Base-by-base conservation (phyloP, 92 coral and sea anemone genomes). In the Isaurus tuberculatus region DNA sequence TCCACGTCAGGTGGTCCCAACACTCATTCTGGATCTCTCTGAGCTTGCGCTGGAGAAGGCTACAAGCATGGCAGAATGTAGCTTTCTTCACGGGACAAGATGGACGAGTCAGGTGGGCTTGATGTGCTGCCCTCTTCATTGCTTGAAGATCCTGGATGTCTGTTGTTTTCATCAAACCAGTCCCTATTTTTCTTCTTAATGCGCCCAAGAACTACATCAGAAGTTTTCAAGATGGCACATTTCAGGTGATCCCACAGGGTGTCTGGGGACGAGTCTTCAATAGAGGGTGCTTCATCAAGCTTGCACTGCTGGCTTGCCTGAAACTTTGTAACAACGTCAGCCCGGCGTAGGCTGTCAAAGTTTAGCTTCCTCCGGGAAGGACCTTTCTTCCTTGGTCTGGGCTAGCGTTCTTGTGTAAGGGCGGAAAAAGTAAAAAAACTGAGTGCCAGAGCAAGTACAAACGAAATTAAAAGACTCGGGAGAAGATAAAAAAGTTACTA, bases 141-240 rank as follows among this genome's bases (percentile, higher is more conserved):
- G 77, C 77, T 15, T 30, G 77, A 15, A 71, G 29, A 3, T 71
- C 77, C 57, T 71, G 77, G 43, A 71, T 71, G 46, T 71, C 77
- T 70, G 46, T 40, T 2, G 46, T 2, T 40, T 40, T 70, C 5
- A 11, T 70, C 77, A 20, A 20, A 40, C 46, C 46, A 40, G 46
- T 40, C 5, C 5, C 11, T 40, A 0, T 40, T 40, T 40, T 40
- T 40, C 44, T 31, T 70, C 15, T 19, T 29, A 22, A 51, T 2
- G 34, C 14, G 32, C 23, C 55, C 77, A 5, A 68, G 2, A 30
- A 30, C 73, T 4, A n/a, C 30, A 17, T 67, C 2, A 67, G 73
- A 67, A 5, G 37, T 19, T 23, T 55, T 19, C 64, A 55, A 23
- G 64, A 55, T 55, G 64, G 73, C 44, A 30, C 10, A 17, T 23